These are phyloP conservation scores for Tachuris rubrigastra DNA, from an alignment of 2,113 vertebrate genomes.

Conservation along the genomic window DNA sequence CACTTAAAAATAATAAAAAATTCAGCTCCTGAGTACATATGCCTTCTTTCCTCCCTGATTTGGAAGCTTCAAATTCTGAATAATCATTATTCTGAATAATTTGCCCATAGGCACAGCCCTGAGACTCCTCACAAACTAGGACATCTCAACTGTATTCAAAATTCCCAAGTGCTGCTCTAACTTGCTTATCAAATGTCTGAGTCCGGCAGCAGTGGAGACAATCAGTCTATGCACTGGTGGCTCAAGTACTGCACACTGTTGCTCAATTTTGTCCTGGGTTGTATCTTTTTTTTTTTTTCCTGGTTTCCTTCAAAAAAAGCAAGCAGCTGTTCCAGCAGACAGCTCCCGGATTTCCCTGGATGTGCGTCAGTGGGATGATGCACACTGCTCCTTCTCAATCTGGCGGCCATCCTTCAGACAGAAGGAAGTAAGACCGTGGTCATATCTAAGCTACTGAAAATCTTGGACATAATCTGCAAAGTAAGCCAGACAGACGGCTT, in stretches of 20 bases:
- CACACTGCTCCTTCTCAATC: slow-evolving; percentile 22
- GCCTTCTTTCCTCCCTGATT: background rate
- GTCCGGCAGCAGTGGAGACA: background rate
- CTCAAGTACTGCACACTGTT: background rate
- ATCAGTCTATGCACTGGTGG: background rate
- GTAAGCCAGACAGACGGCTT: slow-evolving; percentile 41
- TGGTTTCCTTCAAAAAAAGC: background rate
- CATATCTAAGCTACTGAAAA: slow-evolving; percentile 52
- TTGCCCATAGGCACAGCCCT: background rate
- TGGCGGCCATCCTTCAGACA: slow-evolving; percentile 57
- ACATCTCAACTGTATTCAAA: background rate
- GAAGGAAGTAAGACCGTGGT: slow-evolving; percentile 28
- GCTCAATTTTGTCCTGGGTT: slow-evolving; percentile 2
- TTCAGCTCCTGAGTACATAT: background rate
- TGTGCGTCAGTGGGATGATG: slow-evolving; percentile 43
- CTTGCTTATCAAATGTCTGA: slow-evolving; percentile 38
- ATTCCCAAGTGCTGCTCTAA: background rate
- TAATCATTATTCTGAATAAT: background rate
- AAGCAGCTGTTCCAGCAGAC: slow-evolving; percentile 59
- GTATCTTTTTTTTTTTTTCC: background rate
- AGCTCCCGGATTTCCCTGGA: slow-evolving; percentile 62
- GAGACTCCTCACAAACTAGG: background rate
- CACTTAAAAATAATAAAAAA: background rate
- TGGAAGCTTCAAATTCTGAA: background rate
- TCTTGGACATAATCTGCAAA: slow-evolving; percentile 19